These are phyloP conservation scores for Etheostoma nigrum DNA, from an alignment of 2,797 vertebrate genomes.

Conservation along the genomic window DNA sequence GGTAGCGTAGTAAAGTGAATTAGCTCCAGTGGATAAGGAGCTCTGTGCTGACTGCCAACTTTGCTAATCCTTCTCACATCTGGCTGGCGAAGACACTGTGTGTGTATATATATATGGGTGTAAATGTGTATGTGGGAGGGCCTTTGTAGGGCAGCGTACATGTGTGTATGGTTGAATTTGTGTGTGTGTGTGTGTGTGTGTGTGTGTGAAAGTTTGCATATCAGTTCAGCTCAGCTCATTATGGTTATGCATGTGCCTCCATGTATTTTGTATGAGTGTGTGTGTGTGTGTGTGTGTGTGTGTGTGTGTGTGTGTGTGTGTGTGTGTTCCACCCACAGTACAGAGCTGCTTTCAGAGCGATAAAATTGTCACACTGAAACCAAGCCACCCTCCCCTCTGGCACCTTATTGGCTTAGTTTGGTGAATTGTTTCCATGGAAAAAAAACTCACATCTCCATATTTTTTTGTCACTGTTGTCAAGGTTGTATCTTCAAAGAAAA, in stretches of 20 bases:
- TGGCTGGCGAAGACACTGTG: constrained; percentile 59
- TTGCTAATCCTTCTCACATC: constrained; percentile 75
- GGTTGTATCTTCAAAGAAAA: constrained; percentile 1
- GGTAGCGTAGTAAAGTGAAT: constrained; percentile 72
- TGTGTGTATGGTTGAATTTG: constrained; percentile 17
- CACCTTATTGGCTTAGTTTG: constrained; percentile 53
- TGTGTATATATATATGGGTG: constrained; percentile 8
- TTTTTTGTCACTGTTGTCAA: constrained; percentile 6
- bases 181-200: neutral
- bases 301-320: constrained; percentile 13
- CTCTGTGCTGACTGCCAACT: constrained; percentile 73
- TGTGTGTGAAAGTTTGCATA: constrained; percentile 36
- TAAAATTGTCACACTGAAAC: constrained; percentile 58
- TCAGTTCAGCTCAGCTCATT: constrained; percentile 43
- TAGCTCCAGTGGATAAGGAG: constrained; percentile 78
- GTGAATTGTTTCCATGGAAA: constrained; percentile 49
- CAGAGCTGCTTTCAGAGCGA: constrained; percentile 58
- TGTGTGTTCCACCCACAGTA: constrained; percentile 46
- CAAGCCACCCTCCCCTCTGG: constrained; percentile 30
- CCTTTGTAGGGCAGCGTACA: constrained; percentile 34
- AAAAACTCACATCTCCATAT: constrained; percentile 41
- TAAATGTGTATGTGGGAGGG: constrained; percentile 45
- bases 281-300: neutral
- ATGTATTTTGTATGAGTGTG: constrained; percentile 30
- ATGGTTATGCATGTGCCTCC: constrained; percentile 21